phyloP scores from a whole-genome alignment of 2,797 vertebrate genomes.

The Hafferia zeledoni region DNA sequence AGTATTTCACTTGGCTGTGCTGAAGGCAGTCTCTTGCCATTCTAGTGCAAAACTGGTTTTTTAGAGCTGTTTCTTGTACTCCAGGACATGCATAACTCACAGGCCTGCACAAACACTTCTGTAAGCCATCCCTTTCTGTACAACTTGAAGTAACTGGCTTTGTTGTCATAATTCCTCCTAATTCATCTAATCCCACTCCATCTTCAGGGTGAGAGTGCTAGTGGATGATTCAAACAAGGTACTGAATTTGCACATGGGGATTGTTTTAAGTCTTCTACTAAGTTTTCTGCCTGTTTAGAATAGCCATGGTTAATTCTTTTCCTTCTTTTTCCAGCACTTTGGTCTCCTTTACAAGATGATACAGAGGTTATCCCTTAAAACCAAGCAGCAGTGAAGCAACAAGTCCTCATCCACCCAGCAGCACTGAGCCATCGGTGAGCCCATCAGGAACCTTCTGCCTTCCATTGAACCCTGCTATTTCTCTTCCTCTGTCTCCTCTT shows the following conservation, averaged over 20 bases:
- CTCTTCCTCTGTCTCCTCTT: not conserved
- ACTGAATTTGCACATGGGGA: not conserved
- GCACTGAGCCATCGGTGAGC: constrained; percentile 48
- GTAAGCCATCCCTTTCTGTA: not conserved
- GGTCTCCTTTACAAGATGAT: constrained; percentile 88
- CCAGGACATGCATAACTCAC: not conserved
- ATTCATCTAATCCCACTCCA: not conserved
- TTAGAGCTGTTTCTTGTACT: not conserved
- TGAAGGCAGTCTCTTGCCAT: not conserved
- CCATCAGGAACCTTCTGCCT: constrained; percentile 41
- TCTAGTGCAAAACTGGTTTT: not conserved
- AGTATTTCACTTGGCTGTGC: not conserved
- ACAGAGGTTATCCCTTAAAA: constrained; percentile 88
- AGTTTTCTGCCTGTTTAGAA: not conserved
- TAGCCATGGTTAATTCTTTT: not conserved
- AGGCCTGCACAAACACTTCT: not conserved
- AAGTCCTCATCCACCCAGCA: not conserved
- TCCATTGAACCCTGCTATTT: constrained; percentile 21
- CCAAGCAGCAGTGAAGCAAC: constrained; percentile 85
- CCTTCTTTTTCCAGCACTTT: constrained; percentile 84
- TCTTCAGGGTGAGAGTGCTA: not conserved
- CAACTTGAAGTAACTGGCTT: not conserved
- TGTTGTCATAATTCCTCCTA: not conserved
- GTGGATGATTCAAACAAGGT: not conserved
- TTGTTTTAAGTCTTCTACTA: not conserved